These are phyloP conservation scores for Deladenus siricidicola DNA, from an alignment of 2,888 invertebrate genomes.

Conservation along the genomic window DNA sequence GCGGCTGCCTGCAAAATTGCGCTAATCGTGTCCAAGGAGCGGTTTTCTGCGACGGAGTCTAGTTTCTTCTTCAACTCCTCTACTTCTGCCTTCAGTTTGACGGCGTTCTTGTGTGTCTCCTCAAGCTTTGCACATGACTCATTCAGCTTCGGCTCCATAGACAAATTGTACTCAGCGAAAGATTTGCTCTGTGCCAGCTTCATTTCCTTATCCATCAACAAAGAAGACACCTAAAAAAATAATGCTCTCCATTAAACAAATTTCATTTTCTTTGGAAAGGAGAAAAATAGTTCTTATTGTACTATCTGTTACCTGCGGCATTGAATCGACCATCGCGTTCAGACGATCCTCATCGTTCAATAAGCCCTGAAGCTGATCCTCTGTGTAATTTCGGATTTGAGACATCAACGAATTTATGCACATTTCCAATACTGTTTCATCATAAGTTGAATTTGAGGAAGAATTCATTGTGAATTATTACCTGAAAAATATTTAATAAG, in stretches of 20 bases:
- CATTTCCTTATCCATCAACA: constrained; percentile 72
- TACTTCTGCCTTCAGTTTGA: constrained; percentile 57
- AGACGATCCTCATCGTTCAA: constrained; percentile 36
- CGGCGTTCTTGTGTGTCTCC: constrained; percentile 58
- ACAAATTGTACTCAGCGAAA: constrained; percentile 80
- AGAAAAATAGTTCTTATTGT: background rate
- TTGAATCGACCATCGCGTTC: constrained; percentile 35
- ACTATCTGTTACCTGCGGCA: constrained; percentile 49
- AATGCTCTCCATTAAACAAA: background rate
- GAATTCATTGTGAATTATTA: too few species aligned
- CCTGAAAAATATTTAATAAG: too few species aligned
- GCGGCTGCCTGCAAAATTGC: constrained; percentile 82
- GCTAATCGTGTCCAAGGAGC: constrained; percentile 73
- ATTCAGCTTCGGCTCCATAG: constrained; percentile 72
- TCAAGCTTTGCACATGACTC: constrained; percentile 68
- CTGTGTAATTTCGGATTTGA: constrained; percentile 33
- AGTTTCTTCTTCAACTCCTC: constrained; percentile 70
- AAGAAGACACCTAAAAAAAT: constrained; percentile 64
- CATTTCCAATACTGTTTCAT: constrained; percentile 28
- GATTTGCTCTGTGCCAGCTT: constrained; percentile 79
- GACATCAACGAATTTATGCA: constrained; percentile 26
- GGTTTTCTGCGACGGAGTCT: constrained; percentile 68
- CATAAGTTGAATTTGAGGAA: constrained; percentile 6
- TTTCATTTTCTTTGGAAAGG: background rate
- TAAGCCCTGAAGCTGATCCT: constrained; percentile 41